These are phyloP conservation scores for Trematomus bernacchii DNA, from an alignment of 2,797 vertebrate genomes.

Conservation along the genomic window DNA sequence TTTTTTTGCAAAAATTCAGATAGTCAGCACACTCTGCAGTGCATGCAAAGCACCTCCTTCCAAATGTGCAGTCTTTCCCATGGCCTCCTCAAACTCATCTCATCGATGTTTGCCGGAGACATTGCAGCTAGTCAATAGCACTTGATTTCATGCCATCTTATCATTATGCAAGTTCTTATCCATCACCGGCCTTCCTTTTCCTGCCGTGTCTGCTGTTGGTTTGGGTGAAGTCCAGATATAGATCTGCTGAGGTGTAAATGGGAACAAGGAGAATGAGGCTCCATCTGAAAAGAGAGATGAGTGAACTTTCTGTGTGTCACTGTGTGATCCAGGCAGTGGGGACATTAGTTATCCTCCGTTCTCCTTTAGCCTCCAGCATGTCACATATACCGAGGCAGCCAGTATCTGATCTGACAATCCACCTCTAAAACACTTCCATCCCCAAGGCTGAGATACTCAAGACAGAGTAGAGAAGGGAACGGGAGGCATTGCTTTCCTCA, in stretches of 20 bases:
- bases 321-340: constrained; percentile 58
- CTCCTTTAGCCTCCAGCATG: constrained; percentile 68
- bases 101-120: constrained; percentile 64
- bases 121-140: constrained; percentile 66
- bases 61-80: constrained; percentile 68
- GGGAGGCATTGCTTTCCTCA: constrained; percentile 49
- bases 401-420: constrained; percentile 80
- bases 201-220: constrained; percentile 54
- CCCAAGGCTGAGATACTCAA: constrained; percentile 66
- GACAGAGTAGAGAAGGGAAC: constrained; percentile 61
- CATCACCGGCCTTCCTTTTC: constrained; percentile 49
- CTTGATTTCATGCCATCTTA: constrained; percentile 68
- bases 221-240: constrained; percentile 77
- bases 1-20: constrained; percentile 44
- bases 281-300: constrained; percentile 67
- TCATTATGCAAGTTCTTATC: constrained; percentile 69
- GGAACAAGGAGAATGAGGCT: constrained; percentile 60
- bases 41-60: constrained; percentile 62
- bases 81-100: constrained; percentile 56
- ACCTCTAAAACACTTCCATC: constrained; percentile 75
- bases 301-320: constrained; percentile 60
- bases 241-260: constrained; percentile 77
- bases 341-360: constrained; percentile 74
- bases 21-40: constrained; percentile 43
- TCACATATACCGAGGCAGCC: constrained; percentile 72